Evolutionary conservation across 2,888 invertebrate species (phyloP).

Genomic region (Philaethria dido): DNA sequence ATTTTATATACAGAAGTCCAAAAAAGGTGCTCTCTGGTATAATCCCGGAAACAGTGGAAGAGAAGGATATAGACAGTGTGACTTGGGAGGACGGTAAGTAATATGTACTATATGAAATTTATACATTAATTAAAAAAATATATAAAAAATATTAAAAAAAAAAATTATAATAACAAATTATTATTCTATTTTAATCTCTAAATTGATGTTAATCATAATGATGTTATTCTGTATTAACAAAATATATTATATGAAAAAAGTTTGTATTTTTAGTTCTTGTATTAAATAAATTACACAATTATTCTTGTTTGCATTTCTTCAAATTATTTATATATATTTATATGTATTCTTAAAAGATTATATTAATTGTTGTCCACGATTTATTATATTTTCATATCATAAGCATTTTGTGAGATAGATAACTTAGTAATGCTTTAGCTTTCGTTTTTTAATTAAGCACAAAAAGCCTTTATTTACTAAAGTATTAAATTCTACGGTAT

Average conservation of each 20-base stretch:
- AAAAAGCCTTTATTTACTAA: too few relatives aligned
- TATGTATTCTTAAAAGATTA: neutral
- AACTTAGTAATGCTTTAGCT: too few relatives aligned
- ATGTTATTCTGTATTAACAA: too few relatives aligned
- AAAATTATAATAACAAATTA: too few relatives aligned
- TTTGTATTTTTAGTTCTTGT: constrained; percentile 5
- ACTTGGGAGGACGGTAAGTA: constrained; percentile 79
- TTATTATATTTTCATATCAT: too few relatives aligned
- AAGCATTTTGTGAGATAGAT: too few relatives aligned
- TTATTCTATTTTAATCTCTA: neutral
- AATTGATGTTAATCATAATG: neutral
- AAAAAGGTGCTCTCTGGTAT: constrained; percentile 68
- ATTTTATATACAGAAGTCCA: constrained; percentile 62
- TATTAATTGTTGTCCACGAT: neutral
- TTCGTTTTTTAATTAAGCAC: too few relatives aligned
- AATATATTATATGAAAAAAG: too few relatives aligned
- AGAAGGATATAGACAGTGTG: constrained; percentile 58
- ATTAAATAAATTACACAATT: constrained; percentile 13
- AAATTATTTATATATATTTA: neutral
- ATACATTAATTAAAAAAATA: too few relatives aligned
- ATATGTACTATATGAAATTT: too few relatives aligned
- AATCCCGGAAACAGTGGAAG: constrained; percentile 54
- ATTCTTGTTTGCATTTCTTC: constrained; percentile 20
- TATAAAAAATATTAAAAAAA: too few relatives aligned
- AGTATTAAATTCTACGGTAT: too few relatives aligned